phyloP scores from a whole-genome alignment of 2,888 invertebrate genomes.

The Parelbella ahira region DNA sequence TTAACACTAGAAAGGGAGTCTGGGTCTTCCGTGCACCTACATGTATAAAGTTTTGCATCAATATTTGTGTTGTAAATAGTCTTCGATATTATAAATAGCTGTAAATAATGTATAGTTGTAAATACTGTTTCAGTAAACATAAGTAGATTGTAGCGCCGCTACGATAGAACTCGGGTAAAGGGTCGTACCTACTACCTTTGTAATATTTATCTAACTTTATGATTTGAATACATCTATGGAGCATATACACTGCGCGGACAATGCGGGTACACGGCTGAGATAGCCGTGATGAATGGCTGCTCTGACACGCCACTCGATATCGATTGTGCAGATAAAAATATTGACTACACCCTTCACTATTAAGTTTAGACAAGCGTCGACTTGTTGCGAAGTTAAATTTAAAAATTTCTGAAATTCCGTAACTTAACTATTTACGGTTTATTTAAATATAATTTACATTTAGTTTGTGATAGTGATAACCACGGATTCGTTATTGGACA shows the following conservation, averaged over 20 bases:
- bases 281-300: conserved; percentile 66
- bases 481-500: conserved; percentile 14
- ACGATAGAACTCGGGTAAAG: too few species aligned
- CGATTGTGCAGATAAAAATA: conserved; percentile 60
- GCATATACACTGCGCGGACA: conserved; percentile 44
- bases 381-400: conserved; percentile 18
- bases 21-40: too few species aligned
- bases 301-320: conserved; percentile 53
- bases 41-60: too few species aligned
- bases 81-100: too few species aligned
- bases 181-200: too few species aligned
- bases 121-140: too few species aligned
- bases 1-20: too few species aligned
- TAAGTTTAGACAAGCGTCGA: conserved; percentile 13
- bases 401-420: conserved; percentile 19
- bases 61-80: too few species aligned
- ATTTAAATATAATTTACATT: conserved; percentile 15
- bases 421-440: conserved; percentile 15
- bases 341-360: conserved; percentile 9
- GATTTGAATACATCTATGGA: not conserved
- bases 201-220: not conserved
- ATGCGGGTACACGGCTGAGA: conserved; percentile 54
- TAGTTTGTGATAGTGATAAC: not conserved
- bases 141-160: too few species aligned
- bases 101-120: too few species aligned